Base-by-base conservation (phyloP, 2,797 vertebrate genomes). In the Trachops cirrhosus region DNA sequence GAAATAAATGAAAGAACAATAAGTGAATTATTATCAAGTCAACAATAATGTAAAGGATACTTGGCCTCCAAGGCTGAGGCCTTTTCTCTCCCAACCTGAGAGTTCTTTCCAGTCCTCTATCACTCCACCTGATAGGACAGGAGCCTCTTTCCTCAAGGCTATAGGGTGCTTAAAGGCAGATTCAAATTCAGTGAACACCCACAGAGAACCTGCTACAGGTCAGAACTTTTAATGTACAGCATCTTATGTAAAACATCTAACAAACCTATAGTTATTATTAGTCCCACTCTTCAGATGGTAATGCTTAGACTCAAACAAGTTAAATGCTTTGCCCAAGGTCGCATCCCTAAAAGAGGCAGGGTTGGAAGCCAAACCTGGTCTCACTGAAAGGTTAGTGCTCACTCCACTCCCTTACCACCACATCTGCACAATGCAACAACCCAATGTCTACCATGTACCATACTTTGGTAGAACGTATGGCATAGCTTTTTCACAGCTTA, bases 231-330 rank as follows among this genome's bases (percentile, higher is more conserved):
- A n/a, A 22, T 39, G n/a, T 67, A 32, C 29, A 84, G 39, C 48
- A 74, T 64, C 62, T 89, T 84, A 37, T 5, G 15, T 92, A 79
- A 95, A 88, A 73, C 12, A 89, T 57, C 59, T 50, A 91, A 91
- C 34, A 83, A 77, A 6, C 19, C 32, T 37, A 18, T 48, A 59
- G 8, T 73, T 84, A 75, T 89, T 93, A 77, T 91, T 87, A 86
- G 46, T 14, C n/a, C 59, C 52, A 59, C 80, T 91, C 92, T 93
- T 79, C 52, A 78, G 73, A 91, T 57, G 41, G 41, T 48, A 22
- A 86, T 22, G 74, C 29, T 83, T 54, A 87, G 59, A 26, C 68
- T 93, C 46, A 95, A 59, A 67, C 39, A 89, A 46, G 18, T 74
- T 89, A 83, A 78, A 88, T 75, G 34, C 16, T 88, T 83, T 96